A percentile compares a stretch with the other conserved stretches of the same genome.
Conservation (phyloP, 2,113 vertebrate species). For the Ibidorhyncha struthersii region DNA sequence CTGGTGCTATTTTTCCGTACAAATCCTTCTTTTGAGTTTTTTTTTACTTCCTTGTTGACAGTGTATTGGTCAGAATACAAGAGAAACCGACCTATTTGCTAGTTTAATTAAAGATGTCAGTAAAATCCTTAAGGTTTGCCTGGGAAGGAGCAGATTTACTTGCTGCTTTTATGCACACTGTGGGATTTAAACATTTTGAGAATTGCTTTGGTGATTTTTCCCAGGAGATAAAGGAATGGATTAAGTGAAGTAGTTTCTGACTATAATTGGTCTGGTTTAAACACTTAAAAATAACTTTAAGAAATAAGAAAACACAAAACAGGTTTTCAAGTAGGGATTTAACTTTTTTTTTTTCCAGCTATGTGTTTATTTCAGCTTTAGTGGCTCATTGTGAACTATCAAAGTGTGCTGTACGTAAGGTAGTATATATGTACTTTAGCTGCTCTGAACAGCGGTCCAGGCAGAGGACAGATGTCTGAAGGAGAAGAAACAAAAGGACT, state of each 20-base stretch:
- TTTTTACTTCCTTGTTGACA: conserved; percentile 37
- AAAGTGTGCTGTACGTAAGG: background rate
- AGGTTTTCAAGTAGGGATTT: conserved; percentile 56
- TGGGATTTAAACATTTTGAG: conserved; percentile 68
- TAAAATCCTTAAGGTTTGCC: conserved; percentile 56
- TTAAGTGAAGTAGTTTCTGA: conserved; percentile 67
- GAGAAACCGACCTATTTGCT: conserved; percentile 61
- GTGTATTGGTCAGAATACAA: conserved; percentile 54
- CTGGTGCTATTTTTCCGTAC: conserved; percentile 58
- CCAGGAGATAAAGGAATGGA: conserved; percentile 66
- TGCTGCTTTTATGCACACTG: conserved; percentile 57
- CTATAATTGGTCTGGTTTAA: conserved; percentile 68
- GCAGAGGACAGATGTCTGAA: conserved; percentile 47
- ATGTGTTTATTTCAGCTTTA: conserved; percentile 46
- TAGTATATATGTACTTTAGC: background rate
- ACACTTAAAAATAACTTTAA: conserved; percentile 70
- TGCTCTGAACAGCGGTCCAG: background rate
- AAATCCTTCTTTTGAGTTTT: conserved; percentile 62
- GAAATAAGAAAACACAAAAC: conserved; percentile 57
- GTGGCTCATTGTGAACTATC: conserved; percentile 36
- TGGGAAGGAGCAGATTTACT: conserved; percentile 68
- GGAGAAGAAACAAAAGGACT: conserved; percentile 55
- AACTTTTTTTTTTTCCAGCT: background rate
- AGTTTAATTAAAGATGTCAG: conserved; percentile 72
- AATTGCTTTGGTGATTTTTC: conserved; percentile 66